Conservation (phyloP, 2,888 invertebrate genomes). For the Drosophila pseudotalamancana region DNA sequence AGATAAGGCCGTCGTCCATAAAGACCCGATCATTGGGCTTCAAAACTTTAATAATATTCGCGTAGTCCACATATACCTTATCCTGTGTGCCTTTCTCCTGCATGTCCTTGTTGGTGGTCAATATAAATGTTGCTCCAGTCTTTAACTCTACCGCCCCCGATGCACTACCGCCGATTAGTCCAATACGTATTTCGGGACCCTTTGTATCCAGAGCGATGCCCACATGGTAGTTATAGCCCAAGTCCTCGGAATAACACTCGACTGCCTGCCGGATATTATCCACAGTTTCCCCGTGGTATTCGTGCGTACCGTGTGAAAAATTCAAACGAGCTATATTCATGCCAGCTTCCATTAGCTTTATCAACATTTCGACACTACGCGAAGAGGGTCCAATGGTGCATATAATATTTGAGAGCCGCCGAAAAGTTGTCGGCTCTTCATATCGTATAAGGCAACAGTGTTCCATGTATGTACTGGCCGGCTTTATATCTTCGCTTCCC, state of each 20-base stretch:
- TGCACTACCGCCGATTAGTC: slow-evolving; percentile 95
- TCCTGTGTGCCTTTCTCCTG: slow-evolving; percentile 91
- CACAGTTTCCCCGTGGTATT: slow-evolving; percentile 96
- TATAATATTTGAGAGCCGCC: slow-evolving; percentile 91
- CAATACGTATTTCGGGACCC: slow-evolving; percentile 99
- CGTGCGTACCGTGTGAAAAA: slow-evolving; percentile 98
- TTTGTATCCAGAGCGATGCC: slow-evolving; percentile 99
- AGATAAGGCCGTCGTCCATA: slow-evolving; percentile 98
- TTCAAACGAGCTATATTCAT: slow-evolving; percentile 98
- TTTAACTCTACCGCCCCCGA: slow-evolving; percentile 94
- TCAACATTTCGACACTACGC: slow-evolving; percentile 90
- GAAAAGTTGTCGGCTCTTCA: not conserved
- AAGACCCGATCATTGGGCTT: slow-evolving; percentile 93
- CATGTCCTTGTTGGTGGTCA: slow-evolving; percentile 92
- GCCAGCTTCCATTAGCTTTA: slow-evolving; percentile 96
- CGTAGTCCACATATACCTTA: slow-evolving; percentile 94
- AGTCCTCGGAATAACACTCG: slow-evolving; percentile 89
- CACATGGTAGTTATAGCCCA: slow-evolving; percentile 90
- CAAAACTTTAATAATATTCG: slow-evolving; percentile 96
- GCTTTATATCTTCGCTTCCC: not conserved
- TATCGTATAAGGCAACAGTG: slow-evolving; percentile 17
- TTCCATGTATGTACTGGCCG: slow-evolving; percentile 15
- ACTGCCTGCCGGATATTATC: slow-evolving; percentile 94
- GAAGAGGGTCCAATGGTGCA: slow-evolving; percentile 98
- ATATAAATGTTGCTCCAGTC: slow-evolving; percentile 91